These are phyloP conservation scores for Catocala sponsa DNA, from an alignment of 2,888 invertebrate species.

Conservation along the genomic window DNA sequence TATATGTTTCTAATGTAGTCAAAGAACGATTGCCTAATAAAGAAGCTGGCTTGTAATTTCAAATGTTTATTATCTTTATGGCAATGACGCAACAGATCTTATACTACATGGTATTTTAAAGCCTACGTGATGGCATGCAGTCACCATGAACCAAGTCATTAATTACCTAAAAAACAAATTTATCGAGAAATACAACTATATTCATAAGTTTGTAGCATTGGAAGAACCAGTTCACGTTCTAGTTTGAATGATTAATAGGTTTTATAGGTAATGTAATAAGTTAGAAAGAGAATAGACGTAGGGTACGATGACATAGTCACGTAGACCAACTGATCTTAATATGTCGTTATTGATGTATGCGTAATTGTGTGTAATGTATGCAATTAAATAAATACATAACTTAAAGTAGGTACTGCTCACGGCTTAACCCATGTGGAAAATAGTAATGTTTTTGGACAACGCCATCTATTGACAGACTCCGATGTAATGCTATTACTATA, in stretches of 20 bases:
- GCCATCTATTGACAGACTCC: too few relatives aligned
- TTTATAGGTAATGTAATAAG: background rate
- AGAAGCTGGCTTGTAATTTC: too few relatives aligned
- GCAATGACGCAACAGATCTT: background rate
- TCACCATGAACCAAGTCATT: background rate
- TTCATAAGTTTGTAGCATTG: background rate
- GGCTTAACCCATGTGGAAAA: too few relatives aligned
- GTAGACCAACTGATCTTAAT: background rate
- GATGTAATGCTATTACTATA: too few relatives aligned
- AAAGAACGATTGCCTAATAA: too few relatives aligned
- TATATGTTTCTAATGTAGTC: too few relatives aligned
- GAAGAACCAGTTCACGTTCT: too few relatives aligned
- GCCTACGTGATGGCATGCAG: constrained; percentile 9
- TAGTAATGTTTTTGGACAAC: too few relatives aligned
- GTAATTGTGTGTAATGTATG: too few relatives aligned
- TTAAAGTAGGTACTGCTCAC: too few relatives aligned
- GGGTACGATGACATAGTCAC: background rate
- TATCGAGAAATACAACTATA: background rate
- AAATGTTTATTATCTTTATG: background rate
- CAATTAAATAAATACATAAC: too few relatives aligned
- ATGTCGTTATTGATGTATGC: background rate
- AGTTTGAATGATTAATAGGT: too few relatives aligned
- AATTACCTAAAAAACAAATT: background rate
- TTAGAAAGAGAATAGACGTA: background rate
- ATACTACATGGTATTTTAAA: background rate